Base-by-base conservation (phyloP, 2,888 invertebrate species). In the Himalopsyche anomala region DNA sequence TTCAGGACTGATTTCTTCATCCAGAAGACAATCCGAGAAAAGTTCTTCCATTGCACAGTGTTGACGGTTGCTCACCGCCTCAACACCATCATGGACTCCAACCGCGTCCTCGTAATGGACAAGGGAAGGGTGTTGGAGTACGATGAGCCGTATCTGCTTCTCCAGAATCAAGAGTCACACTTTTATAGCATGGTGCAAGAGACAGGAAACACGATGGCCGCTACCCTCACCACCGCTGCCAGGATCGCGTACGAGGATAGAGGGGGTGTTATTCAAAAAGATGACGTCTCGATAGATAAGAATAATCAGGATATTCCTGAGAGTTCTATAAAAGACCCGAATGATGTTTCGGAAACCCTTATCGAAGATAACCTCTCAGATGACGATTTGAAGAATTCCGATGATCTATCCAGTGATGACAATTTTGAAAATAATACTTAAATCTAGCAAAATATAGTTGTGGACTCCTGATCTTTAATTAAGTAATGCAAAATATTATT, bases 21-120 rank as follows among this genome's bases (percentile, higher is more conserved):
- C 89, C 98, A 98, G 90, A 94, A 94, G 89, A 97, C 97, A 0
- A 97, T 98, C 80, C 94, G 97, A 55, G 93, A 92, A 9, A 95
- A 96, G 91, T 98, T 98, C 90, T 92, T 93, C 8, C 90, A 95
- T 0, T 98, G 97, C 90, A 98, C 98, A 0, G 98, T 98, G 15
- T 91, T 98, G 38, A 98, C 98, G 0, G 97, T 98, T 51, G 98
- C 98, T 4, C 98, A 98, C 91, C 94, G 98, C 51, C 92, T 98
- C 40, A 96, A 98, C 90, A 98, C 98, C 0, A 96, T 98, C 87
- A 98, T 98, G 95, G 98, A 98, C 91, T 97, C 97, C 0, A 97
- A 98, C 91, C 94, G 95, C 81, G 96, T 98, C 17, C 92, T 98
- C 81, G 98, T 98, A 0, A 96, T 98, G 95, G 96, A 97, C 89